Base-by-base conservation (phyloP, 1,140 invertebrate genomes). In the Luehdorfia chinensis region DNA sequence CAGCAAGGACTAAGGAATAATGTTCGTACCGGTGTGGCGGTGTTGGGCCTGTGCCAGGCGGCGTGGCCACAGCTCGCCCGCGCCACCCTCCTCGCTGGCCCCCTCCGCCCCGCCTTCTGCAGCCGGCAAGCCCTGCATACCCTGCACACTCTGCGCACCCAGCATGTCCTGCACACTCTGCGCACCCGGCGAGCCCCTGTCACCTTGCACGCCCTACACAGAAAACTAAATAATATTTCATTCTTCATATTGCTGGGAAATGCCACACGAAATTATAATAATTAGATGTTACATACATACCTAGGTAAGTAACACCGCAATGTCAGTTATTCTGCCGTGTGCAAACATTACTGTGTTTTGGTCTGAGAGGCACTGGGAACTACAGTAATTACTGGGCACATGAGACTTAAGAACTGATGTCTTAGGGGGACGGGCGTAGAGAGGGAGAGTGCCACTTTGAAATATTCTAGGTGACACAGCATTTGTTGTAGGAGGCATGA, bases 31-130 rank as follows among this genome's bases (percentile, higher is more conserved):
- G 11, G 46, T 57, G 37, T 77, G 74, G 3, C 67, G 63, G 39
- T 61, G 72, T 32, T 55, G 76, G 15, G 74, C 75, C 47, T 79
- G 77, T 39, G 71, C 43, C 9, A 81, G 74, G 0, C 79, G 68
- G 34, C 78, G 75, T 39, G 77, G 79, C 79, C 75, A 84, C 16
- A 65, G 54, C 28, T 65, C 75, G 4, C 43, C 55, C 30, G 56
- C 59, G 9, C 46, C 49, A 15, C 23, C 59, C 36, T 32, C 27
- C 45, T 14, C 50, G 19, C 14, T 45, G n/a, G 15, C 41, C 14
- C 33, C 50, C 11, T 37, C 43, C 34, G 16, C 57, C 13, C 8
- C 53, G 25, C 46, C 32, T 18, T 39, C 41, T 37, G 5, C n/a
- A 37, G 32, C 21, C 44, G 59, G n/a, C 30, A 19, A 2, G 19